Conservation (phyloP, 2,797 vertebrate genomes). For the Pseudochirops cupreus region DNA sequence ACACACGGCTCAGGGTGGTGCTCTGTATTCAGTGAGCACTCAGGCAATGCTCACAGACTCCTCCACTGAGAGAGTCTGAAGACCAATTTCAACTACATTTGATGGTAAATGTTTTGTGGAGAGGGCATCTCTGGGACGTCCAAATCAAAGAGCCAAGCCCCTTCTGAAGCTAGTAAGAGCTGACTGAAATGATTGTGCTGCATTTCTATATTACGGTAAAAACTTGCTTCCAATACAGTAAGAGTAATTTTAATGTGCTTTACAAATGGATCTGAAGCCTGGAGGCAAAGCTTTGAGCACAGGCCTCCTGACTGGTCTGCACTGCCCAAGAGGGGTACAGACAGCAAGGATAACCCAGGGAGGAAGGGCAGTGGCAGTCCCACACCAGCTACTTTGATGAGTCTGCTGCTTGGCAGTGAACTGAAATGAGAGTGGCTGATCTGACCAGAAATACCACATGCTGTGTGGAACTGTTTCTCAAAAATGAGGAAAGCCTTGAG, state of each 20-base stretch:
- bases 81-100: neutral
- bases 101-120: neutral
- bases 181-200: neutral
- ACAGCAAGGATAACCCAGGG: neutral
- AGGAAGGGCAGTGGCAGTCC: neutral
- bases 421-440: accelerated
- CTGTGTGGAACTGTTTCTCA: neutral
- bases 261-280: neutral
- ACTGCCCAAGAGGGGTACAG: neutral
- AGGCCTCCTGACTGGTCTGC: neutral
- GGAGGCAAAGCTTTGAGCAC: neutral
- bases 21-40: neutral
- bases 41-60: neutral
- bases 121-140: neutral
- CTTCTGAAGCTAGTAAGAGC: neutral
- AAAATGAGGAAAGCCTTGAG: neutral
- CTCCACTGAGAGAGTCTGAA: neutral
- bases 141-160: neutral
- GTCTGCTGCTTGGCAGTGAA: accelerated
- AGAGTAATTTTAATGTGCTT: neutral
- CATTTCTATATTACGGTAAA: neutral
- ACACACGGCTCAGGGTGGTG: no score
- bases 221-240: neutral
- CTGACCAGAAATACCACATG: accelerated
- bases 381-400: no score